Evolutionary conservation across 2,113 vertebrate genomes (phyloP), one percentile per base, ranked within the genome.

Genomic region (Cyanoliseus patagonus): DNA sequence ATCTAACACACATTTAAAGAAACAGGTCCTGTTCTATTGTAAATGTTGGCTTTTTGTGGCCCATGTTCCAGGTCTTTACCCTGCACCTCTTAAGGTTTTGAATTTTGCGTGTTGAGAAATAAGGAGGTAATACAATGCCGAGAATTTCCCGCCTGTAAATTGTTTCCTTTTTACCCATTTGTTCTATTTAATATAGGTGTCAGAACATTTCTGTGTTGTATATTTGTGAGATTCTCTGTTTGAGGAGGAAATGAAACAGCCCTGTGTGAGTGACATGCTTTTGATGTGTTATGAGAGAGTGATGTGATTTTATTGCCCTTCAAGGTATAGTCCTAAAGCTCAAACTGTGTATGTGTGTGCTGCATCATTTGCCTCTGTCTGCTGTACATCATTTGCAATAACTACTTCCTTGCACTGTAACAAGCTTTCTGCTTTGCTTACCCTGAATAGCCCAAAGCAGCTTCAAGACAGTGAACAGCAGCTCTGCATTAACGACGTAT

Each of bases 391-490:
- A 70, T 93, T 97, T 95, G 94, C 90, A 47, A 64, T 90, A 83
- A 95, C 92, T 47, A 91, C 87, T 94, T 97, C 87, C 88, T 93
- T 89, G 63, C 86, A 17, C 49, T 88, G 79, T 98, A 96, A 98
- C 94, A 94, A 96, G 90, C 90, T 95, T 88, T 97, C 95, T 97
- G 87, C 98, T 98, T 91, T 98, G 94, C 97, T 97, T 95, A 70
- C 97, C 90, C 97, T 94, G 89, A 62, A 87, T 97, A 99, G 99
- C 98, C 97, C 98, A 99, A 95, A 99, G 99, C 98, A 99, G 98
- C 98, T 99, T 99, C 98, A 99, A 99, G 98, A 99, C 98, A 16
- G 98, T 99, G 98, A 99, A 99, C 98, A 99, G 98, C 98, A 99
- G 98, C 96, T 99, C 99, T 95, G 97, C 98, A 13, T 97, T 99